Conservation (phyloP, 1,140 invertebrate genomes). For the Bursaphelenchus mucronatus region DNA sequence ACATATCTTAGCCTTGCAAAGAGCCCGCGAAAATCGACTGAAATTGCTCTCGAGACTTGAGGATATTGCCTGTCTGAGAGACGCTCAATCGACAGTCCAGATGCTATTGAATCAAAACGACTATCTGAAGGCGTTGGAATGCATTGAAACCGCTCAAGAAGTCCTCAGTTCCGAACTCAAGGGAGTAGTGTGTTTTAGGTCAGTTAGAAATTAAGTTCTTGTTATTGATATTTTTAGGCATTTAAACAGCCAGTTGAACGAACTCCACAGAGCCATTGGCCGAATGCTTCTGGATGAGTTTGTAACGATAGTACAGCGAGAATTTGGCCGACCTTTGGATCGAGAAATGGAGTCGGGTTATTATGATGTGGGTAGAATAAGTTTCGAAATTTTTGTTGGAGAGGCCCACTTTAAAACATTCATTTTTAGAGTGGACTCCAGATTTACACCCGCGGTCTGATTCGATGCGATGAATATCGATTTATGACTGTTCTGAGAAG, state of each 20-base stretch:
- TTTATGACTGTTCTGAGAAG: constrained; percentile 52
- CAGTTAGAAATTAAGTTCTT: constrained; percentile 4
- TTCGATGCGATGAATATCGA: constrained; percentile 58
- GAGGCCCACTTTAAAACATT: constrained; percentile 7
- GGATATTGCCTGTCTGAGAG: constrained; percentile 70
- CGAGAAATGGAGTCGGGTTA: constrained; percentile 65
- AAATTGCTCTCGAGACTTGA: constrained; percentile 48
- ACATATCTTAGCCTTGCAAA: constrained; percentile 61
- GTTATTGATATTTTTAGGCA: constrained; percentile 68
- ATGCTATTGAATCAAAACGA: constrained; percentile 87
- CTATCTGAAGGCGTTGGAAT: constrained; percentile 91
- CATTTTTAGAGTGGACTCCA: constrained; percentile 52
- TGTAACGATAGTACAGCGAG: constrained; percentile 79
- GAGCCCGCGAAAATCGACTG: constrained; percentile 63
- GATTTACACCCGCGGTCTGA: constrained; percentile 59
- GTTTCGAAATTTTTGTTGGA: constrained; percentile 1
- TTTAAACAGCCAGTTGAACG: constrained; percentile 86
- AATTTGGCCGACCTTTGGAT: constrained; percentile 78
- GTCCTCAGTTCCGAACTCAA: constrained; percentile 80
- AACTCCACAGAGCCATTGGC: constrained; percentile 90
- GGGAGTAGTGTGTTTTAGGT: constrained; percentile 83
- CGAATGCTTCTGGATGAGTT: constrained; percentile 95
- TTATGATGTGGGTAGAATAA: constrained; percentile 8
- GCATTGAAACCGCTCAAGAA: constrained; percentile 92
- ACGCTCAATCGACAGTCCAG: constrained; percentile 95